phyloP scores from a whole-genome alignment of 1,140 invertebrate species.

The Ostrea denselamellosa region DNA sequence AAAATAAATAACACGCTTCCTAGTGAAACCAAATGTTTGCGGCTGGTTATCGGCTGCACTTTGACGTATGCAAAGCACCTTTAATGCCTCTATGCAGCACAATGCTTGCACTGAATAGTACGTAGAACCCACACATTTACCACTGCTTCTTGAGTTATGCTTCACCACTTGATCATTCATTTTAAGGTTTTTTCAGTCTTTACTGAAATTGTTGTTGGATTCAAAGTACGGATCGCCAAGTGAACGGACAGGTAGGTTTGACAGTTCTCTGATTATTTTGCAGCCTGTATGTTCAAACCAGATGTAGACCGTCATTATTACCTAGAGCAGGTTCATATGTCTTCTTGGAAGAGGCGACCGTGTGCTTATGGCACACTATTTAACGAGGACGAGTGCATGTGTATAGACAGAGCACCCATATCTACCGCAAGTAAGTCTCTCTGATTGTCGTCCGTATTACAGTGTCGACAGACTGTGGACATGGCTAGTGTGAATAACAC shows the following conservation, averaged over 20 bases:
- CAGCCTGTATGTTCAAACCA: slow-evolving; percentile 11
- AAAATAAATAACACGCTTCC: not conserved
- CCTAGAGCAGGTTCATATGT: not conserved
- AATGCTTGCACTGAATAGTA: not conserved
- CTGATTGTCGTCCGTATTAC: not conserved
- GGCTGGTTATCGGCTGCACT: not conserved
- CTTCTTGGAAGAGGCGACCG: slow-evolving; percentile 1
- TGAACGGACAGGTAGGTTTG: not conserved
- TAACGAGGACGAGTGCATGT: slow-evolving; percentile 27
- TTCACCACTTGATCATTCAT: not conserved
- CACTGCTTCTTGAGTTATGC: not conserved
- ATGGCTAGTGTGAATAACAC: not conserved
- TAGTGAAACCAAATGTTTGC: not conserved
- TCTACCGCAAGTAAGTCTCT: slow-evolving; percentile 29
- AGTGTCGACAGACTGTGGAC: not conserved
- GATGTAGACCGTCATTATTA: slow-evolving; percentile 27
- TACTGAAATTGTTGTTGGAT: not conserved
- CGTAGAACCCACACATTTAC: not conserved
- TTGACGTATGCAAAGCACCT: not conserved
- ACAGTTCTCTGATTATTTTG: slow-evolving; percentile 19
- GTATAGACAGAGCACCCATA: slow-evolving; percentile 23
- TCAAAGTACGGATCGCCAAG: not conserved
- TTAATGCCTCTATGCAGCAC: not conserved
- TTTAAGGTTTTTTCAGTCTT: not conserved
- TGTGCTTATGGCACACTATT: slow-evolving; percentile 19